These are phyloP conservation scores for Xenus cinereus DNA, from an alignment of 2,113 vertebrate species.

Conservation along the genomic window DNA sequence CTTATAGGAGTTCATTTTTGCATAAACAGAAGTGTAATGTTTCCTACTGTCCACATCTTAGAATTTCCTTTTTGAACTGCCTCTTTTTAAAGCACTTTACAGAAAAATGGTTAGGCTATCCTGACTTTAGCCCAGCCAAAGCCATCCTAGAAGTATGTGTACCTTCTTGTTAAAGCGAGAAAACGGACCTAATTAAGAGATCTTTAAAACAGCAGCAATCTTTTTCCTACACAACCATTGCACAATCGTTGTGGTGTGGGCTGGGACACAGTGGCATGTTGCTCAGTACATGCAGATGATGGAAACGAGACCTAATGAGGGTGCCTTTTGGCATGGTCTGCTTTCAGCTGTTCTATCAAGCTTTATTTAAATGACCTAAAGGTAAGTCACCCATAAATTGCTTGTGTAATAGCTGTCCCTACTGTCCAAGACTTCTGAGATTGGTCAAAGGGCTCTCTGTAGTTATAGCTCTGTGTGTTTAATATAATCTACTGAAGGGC, in stretches of 20 bases:
- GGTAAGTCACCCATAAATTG: not conserved
- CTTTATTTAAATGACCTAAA: conserved; percentile 23
- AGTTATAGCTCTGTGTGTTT: not conserved
- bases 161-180: not conserved
- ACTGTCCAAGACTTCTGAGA: not conserved
- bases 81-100: not conserved
- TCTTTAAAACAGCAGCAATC: not conserved
- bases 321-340: not conserved
- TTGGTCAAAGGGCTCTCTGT: not conserved
- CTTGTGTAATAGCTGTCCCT: not conserved
- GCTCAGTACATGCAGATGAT: not conserved
- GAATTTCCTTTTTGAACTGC: not conserved
- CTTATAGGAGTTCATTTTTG: not conserved
- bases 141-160: not conserved
- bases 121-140: not conserved
- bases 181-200: not conserved
- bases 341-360: not conserved
- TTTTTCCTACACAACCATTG: not conserved
- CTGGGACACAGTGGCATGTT: not conserved
- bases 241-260: not conserved
- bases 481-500: not conserved
- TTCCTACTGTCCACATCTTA: not conserved
- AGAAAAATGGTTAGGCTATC: not conserved
- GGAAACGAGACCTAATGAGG: not conserved
- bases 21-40: rapidly evolving